Evolutionary conservation across 2,113 vertebrate genomes (phyloP).

Genomic region (Onychostruthus taczanowskii): DNA sequence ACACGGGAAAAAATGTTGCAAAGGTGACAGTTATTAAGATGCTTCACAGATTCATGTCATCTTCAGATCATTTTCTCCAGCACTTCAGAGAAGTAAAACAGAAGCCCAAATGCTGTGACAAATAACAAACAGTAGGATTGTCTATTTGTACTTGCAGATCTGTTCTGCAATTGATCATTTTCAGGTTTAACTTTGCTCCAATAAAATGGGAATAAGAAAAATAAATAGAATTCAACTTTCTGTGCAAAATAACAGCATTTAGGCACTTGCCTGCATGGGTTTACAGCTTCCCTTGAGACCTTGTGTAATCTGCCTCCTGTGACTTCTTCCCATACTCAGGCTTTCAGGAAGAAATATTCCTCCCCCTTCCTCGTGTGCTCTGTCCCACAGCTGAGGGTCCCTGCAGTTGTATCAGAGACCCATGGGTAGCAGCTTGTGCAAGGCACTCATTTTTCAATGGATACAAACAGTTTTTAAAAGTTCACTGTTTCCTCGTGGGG

Average conservation of each 20-base stretch:
- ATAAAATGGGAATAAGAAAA: background rate
- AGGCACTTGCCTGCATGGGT: background rate
- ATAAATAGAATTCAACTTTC: background rate
- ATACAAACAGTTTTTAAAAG: background rate
- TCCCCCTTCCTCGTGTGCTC: accelerated
- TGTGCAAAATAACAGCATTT: background rate
- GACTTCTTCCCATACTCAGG: background rate
- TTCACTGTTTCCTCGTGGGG: background rate
- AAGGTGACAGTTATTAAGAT: background rate
- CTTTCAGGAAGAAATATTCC: background rate
- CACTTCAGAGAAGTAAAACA: background rate
- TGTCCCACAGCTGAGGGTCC: background rate
- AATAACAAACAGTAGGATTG: background rate
- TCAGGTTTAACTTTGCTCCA: background rate
- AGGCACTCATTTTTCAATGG: background rate
- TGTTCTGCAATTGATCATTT: background rate
- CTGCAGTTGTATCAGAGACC: background rate
- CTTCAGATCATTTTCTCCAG: background rate
- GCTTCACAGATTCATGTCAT: background rate
- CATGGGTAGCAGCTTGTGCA: background rate
- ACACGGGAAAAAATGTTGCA: background rate
- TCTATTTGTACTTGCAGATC: background rate
- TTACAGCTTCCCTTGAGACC: background rate
- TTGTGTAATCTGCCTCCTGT: background rate
- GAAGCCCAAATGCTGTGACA: background rate